Evolutionary conservation across 1,140 invertebrate species (phyloP).

Genomic region (Drosophila varians): DNA sequence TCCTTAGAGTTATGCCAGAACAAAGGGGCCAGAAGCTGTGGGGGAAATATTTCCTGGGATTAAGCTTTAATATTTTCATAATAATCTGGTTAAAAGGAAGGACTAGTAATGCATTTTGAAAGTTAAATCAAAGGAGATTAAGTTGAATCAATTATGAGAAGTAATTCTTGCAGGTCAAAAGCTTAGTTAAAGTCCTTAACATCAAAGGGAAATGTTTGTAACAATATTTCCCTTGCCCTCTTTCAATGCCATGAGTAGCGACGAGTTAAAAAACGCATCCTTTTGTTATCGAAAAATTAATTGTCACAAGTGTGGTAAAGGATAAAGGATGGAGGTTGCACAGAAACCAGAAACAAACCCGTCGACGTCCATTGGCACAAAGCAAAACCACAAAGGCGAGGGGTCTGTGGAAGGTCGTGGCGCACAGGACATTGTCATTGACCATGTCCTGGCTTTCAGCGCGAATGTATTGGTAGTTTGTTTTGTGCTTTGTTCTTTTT

Average conservation of each 20-base stretch:
- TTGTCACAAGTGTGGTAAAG: slow-evolving; percentile 21
- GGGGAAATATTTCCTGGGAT: background rate
- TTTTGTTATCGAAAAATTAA: slow-evolving; percentile 44
- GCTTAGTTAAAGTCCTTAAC: no score
- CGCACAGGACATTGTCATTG: slow-evolving; percentile 6
- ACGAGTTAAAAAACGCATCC: slow-evolving; percentile 10
- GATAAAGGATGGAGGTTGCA: background rate
- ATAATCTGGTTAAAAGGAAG: no score
- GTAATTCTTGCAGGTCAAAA: no score
- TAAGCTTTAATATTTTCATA: no score
- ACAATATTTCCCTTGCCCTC: background rate
- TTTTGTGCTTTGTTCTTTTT: slow-evolving; percentile 55
- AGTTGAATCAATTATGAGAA: no score
- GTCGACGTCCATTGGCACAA: slow-evolving; percentile 34
- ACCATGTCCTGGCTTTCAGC: slow-evolving; percentile 36
- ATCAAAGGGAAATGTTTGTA: background rate
- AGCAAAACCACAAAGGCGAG: slow-evolving; percentile 38
- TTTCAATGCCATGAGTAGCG: background rate
- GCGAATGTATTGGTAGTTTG: slow-evolving; percentile 38
- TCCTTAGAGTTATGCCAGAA: background rate
- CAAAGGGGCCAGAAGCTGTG: background rate
- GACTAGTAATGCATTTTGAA: no score
- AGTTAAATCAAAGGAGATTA: no score
- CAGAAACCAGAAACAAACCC: slow-evolving; percentile 13
- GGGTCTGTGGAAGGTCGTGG: slow-evolving; percentile 12